A percentile compares a stretch with the other conserved stretches of the same genome.
Evolutionary conservation across 2,797 vertebrate species (phyloP).

Genomic region (Mormyrus proboscirostris): DNA sequence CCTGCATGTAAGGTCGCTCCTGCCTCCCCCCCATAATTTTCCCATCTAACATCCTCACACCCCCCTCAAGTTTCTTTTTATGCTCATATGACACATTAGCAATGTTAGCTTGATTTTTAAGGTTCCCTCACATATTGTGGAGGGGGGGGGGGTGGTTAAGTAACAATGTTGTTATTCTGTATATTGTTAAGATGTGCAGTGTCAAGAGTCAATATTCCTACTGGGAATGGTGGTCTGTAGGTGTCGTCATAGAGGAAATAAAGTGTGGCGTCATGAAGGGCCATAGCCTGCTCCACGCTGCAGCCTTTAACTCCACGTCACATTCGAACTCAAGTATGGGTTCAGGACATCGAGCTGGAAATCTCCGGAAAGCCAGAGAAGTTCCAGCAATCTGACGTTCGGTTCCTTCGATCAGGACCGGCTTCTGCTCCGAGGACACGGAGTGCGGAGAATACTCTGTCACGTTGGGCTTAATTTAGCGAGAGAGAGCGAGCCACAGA

Average conservation of each 20-base stretch:
- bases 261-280: neutral
- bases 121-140: neutral
- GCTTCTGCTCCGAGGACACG: neutral
- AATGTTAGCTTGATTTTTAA: neutral
- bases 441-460: neutral
- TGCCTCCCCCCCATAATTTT: constrained; percentile 36
- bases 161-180: neutral
- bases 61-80: neutral
- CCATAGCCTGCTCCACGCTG: neutral
- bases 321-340: neutral
- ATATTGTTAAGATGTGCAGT: neutral
- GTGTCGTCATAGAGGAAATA: neutral
- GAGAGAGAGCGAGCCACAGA: neutral
- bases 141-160: neutral
- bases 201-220: neutral
- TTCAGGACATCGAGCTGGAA: neutral
- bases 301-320: neutral
- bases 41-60: constrained; percentile 19
- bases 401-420: neutral
- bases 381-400: neutral
- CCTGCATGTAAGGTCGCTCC: constrained; percentile 63
- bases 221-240: neutral
- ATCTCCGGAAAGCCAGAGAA: neutral
- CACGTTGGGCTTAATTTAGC: neutral
- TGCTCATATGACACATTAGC: neutral